phyloP scores from a whole-genome alignment of 2,113 vertebrate species.

The Petromus typicus region DNA sequence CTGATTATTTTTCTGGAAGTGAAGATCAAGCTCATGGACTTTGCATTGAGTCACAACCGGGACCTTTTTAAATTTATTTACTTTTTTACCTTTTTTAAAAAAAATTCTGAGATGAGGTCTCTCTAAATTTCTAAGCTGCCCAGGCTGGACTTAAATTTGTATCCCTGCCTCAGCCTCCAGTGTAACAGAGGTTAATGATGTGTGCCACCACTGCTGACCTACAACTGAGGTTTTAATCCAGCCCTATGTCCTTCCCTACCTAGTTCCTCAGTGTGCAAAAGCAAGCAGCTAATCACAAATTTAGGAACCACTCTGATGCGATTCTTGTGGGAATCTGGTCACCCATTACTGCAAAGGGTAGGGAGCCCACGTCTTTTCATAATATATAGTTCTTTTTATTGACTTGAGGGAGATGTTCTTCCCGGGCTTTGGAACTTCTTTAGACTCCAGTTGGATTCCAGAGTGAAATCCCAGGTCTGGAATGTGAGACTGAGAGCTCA shows the following conservation, averaged over 20 bases:
- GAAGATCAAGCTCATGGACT: not conserved
- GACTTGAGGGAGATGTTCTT: not conserved
- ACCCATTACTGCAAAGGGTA: not conserved
- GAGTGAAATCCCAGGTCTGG: not conserved
- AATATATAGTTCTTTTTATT: not conserved
- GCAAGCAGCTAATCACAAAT: not conserved
- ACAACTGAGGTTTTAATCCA: not conserved
- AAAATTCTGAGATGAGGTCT: not conserved
- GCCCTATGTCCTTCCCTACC: too few species aligned
- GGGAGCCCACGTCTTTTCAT: not conserved
- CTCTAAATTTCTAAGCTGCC: not conserved
- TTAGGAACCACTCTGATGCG: not conserved
- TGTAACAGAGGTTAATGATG: not conserved
- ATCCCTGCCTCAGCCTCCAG: not conserved
- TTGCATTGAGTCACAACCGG: not conserved
- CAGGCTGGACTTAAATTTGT: not conserved
- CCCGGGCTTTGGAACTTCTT: not conserved
- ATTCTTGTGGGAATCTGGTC: not conserved
- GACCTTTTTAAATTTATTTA: not conserved
- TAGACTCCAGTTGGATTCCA: not conserved
- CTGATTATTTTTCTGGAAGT: not conserved
- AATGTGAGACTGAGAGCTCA: not conserved
- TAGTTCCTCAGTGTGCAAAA: not conserved
- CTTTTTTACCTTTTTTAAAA: not conserved
- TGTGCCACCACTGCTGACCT: not conserved